phyloP scores from a whole-genome alignment of 2,113 vertebrate genomes.

The Ptilonorhynchus violaceus region DNA sequence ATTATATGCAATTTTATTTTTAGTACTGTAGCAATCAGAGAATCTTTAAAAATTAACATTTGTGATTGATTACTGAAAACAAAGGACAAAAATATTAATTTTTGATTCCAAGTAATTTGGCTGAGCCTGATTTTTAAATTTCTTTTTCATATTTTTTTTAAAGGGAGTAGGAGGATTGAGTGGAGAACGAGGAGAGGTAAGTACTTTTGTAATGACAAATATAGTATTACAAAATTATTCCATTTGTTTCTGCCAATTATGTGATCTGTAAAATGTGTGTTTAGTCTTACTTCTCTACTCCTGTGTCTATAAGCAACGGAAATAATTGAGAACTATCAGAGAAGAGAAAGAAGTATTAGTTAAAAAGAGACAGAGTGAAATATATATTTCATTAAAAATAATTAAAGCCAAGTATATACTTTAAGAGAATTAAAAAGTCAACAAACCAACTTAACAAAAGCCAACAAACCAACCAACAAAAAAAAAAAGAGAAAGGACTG shows the following conservation, averaged over 20 bases:
- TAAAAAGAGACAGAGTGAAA: not conserved
- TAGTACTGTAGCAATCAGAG: not conserved
- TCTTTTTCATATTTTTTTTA: conserved; percentile 29
- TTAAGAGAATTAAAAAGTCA: not conserved
- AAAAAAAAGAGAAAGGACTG: not conserved
- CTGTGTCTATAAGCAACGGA: not conserved
- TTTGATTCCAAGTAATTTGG: not conserved
- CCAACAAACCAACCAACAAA: not conserved
- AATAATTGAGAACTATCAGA: not conserved
- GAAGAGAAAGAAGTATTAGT: not conserved
- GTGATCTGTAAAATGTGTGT: not conserved
- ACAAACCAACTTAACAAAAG: not conserved
- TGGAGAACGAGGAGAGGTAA: conserved; percentile 89
- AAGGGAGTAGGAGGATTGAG: conserved; percentile 82
- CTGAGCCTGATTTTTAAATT: not conserved
- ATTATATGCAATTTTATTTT: not conserved
- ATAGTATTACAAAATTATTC: not conserved
- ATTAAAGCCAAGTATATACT: not conserved
- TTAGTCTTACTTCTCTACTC: not conserved
- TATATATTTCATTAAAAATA: not conserved
- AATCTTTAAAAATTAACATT: not conserved
- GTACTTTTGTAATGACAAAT: conserved; percentile 5
- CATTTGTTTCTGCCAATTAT: not conserved
- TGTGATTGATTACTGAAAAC: not conserved
- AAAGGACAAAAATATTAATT: not conserved